A percentile compares a stretch with the other conserved stretches of the same genome.
Conservation (phyloP, 2,113 vertebrate genomes). For the Pristiophorus japonicus region DNA sequence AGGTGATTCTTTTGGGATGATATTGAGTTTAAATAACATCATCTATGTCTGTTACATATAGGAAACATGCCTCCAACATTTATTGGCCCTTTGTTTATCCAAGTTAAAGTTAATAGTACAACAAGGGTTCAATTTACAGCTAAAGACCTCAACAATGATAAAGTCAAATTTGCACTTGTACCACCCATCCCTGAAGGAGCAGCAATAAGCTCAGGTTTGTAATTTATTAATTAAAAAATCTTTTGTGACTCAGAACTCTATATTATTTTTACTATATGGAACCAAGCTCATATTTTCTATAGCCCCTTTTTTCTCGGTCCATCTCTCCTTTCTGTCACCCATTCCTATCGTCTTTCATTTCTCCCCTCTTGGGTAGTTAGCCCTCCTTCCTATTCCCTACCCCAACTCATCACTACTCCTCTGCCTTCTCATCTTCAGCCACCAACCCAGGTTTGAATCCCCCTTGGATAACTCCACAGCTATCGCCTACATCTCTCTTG, state of each 20-base stretch:
- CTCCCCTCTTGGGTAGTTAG: not conserved
- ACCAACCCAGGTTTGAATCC: not conserved
- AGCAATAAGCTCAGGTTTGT: slow-evolving; percentile 56
- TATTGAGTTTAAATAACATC: not conserved
- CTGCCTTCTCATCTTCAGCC: not conserved
- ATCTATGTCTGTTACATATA: slow-evolving; percentile 40
- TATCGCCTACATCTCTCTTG: not conserved
- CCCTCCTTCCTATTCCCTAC: not conserved
- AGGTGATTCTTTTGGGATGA: not conserved
- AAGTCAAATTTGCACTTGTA: slow-evolving; percentile 57
- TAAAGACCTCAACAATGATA: slow-evolving; percentile 60
- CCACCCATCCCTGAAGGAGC: slow-evolving; percentile 53
- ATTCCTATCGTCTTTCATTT: not conserved
- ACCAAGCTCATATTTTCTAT: not conserved
- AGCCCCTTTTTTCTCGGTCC: not conserved
- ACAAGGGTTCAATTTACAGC: slow-evolving; percentile 51
- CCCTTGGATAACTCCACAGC: not conserved
- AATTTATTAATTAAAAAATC: slow-evolving; percentile 37
- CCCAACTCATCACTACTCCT: not conserved
- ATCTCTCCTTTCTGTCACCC: not conserved
- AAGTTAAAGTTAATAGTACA: slow-evolving; percentile 52
- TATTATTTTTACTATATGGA: not conserved
- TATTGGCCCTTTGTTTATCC: slow-evolving; percentile 57
- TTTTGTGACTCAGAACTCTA: not conserved
- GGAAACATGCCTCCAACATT: slow-evolving; percentile 64